Conservation (phyloP, 2,888 invertebrate species). For the Yponomeuta evonymella region DNA sequence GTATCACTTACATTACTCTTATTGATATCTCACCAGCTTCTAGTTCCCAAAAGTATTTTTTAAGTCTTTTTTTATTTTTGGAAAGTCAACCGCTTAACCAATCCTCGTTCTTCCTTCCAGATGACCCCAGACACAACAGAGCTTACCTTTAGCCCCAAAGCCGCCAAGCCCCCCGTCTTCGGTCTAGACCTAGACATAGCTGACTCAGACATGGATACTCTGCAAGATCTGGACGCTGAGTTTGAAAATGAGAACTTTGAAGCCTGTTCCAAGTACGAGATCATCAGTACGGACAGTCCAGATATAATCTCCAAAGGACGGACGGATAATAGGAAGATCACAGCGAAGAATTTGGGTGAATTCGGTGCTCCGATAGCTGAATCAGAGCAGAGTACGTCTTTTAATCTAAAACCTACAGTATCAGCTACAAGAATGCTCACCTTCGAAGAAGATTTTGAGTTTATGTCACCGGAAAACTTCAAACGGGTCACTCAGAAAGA, state of each 20-base stretch:
- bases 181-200: neutral
- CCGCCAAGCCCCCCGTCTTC: conserved; percentile 11
- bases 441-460: conserved; percentile 67
- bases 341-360: conserved; percentile 44
- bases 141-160: too few species aligned
- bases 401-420: conserved; percentile 37
- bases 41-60: too few species aligned
- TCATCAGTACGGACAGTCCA: conserved; percentile 68
- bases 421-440: conserved; percentile 55
- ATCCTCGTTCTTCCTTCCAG: too few species aligned
- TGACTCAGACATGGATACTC: conserved; percentile 45
- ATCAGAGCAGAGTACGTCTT: conserved; percentile 57
- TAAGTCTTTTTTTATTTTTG: too few species aligned
- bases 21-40: too few species aligned
- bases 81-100: too few species aligned
- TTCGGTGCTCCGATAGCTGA: conserved; percentile 68
- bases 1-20: too few species aligned
- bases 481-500: conserved; percentile 13
- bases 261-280: conserved; percentile 66
- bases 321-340: conserved; percentile 45
- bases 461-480: conserved; percentile 27
- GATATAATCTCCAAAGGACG: conserved; percentile 62
- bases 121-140: too few species aligned
- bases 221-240: conserved; percentile 67
- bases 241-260: conserved; percentile 61